Conservation (phyloP, 2,888 invertebrate species). For the Chaetoderma sp. region DNA sequence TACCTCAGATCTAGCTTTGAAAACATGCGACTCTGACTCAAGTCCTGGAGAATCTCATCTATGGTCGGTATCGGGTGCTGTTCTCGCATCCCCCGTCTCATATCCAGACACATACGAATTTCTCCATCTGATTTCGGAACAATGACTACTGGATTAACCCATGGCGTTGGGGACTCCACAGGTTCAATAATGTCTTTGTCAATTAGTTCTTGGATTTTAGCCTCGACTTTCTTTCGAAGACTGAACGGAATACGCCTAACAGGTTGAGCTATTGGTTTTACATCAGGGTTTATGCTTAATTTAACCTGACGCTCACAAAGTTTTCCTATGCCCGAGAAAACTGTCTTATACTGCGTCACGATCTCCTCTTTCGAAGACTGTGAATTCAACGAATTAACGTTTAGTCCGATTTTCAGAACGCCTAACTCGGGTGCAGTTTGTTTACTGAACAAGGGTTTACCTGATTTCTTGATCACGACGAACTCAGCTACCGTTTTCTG, state of each 20-base stretch:
- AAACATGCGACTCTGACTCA: conserved; percentile 40
- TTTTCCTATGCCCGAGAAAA: no score
- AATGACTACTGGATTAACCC: conserved; percentile 34
- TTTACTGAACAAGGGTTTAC: background rate
- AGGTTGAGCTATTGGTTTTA: conserved; percentile 29
- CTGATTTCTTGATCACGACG: background rate
- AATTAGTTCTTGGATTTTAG: conserved; percentile 26
- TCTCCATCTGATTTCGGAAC: conserved; percentile 34
- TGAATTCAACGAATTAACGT: no score
- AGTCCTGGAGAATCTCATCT: conserved; percentile 39
- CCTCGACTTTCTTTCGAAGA: conserved; percentile 27
- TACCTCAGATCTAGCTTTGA: conserved; percentile 39
- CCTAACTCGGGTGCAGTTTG: no score
- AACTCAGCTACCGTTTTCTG: background rate
- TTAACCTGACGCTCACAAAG: no score
- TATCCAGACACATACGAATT: conserved; percentile 44
- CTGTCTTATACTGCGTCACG: no score
- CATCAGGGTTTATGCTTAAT: conserved; percentile 24
- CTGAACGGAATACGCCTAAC: conserved; percentile 34
- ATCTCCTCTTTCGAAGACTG: no score
- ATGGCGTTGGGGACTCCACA: conserved; percentile 41
- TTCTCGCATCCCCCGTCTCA: conserved; percentile 40
- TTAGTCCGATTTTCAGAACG: no score
- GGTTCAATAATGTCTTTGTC: conserved; percentile 28
- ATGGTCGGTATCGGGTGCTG: conserved; percentile 39